phyloP scores from a whole-genome alignment of 2,797 vertebrate genomes.

The Arrhamphus sclerolepis region DNA sequence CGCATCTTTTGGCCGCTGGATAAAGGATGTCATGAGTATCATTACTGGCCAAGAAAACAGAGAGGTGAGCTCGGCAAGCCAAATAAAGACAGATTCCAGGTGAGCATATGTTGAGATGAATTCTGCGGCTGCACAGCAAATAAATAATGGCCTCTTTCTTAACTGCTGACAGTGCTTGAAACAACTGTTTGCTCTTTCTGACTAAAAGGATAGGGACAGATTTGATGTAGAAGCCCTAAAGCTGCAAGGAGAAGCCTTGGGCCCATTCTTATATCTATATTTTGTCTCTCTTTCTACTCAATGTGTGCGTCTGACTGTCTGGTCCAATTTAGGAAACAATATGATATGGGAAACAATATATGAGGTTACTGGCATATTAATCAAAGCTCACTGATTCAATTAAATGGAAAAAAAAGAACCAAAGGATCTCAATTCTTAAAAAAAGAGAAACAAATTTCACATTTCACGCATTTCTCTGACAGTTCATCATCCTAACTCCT shows the following conservation, averaged over 20 bases:
- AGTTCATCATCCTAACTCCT: conserved; percentile 74
- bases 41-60: conserved; percentile 45
- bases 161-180: conserved; percentile 72
- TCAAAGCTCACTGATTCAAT: conserved; percentile 63
- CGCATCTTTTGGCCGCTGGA: conserved; percentile 40
- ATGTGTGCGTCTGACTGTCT: conserved; percentile 29
- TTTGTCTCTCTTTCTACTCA: conserved; percentile 31
- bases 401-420: conserved; percentile 42
- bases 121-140: conserved; percentile 51
- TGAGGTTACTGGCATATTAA: conserved; percentile 45
- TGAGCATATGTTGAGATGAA: conserved; percentile 53
- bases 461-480: conserved; percentile 50
- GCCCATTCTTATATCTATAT: conserved; percentile 36
- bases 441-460: conserved; percentile 53
- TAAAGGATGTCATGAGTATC: conserved; percentile 46
- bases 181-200: conserved; percentile 67
- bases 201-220: conserved; percentile 63
- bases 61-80: conserved; percentile 43
- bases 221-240: conserved; percentile 54
- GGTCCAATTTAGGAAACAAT: conserved; percentile 47
- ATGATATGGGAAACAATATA: conserved; percentile 37
- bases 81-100: conserved; percentile 70
- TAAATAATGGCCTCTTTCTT: conserved; percentile 62
- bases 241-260: conserved; percentile 36
- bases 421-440: conserved; percentile 49